Base-by-base conservation (phyloP, 2,888 invertebrate species). In the Macrophya annulata region DNA sequence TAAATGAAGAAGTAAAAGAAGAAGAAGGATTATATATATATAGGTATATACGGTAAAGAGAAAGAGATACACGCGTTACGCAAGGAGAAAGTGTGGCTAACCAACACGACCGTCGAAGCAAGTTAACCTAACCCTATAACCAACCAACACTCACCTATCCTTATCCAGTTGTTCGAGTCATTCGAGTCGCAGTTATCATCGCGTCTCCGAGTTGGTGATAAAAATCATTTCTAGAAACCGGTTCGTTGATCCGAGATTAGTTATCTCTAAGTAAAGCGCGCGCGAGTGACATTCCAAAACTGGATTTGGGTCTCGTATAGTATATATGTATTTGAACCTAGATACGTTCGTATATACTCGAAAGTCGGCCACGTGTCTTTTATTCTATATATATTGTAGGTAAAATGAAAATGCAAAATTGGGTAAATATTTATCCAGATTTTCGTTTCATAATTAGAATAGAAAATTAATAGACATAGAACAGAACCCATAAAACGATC, bases 151-250 rank as follows among this genome's bases (percentile, higher is more conserved):
- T 81, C n/a, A 21, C 62, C 21, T 81, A 81, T 43, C 59, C 62
- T 81, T 81, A 81, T 81, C 81, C 81, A 81, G 51, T 59, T 62
- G 40, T 40, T 43, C 59, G 81, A 81, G 43, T 62, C 62, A 81
- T 79, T 40, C 79, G 79, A 79, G 31, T 79, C 59, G 59, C 62
- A 62, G 81, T 81, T 81, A 81, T 81, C 81, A 62, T 81, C 37
- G 10, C 21, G n/a, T 62, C 31, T 31, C 31, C 59, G 81, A 43
- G 40, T 12, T 12, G 21, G 40, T 40, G n/a, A 68, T 77, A 81
- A 81, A 31, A 62, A 81, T 81, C 59, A 25, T 81, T 62, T 81
- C 62, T 21, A 81, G 40, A 81, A 31, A 81, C 81, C 81, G 81
- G 81, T 81, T 81, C 62, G 59, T 59, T 51, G 59, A n/a, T 59